A percentile compares a stretch with the other conserved stretches of the same genome.
These are phyloP conservation scores for Caenorhabditis sinica DNA, from an alignment of 2,888 invertebrate species.

Conservation along the genomic window DNA sequence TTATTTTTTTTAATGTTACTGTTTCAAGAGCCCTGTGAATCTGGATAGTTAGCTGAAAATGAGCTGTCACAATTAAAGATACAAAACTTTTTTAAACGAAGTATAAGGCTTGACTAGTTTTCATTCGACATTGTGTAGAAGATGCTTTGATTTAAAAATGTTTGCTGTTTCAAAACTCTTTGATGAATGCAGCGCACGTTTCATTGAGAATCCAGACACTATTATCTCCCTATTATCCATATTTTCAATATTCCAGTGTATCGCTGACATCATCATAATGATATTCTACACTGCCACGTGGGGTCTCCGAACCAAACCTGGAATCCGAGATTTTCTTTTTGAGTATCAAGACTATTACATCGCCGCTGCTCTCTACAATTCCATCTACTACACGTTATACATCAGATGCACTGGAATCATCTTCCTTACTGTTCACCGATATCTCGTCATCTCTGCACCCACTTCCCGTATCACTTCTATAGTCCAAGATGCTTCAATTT, in stretches of 20 bases:
- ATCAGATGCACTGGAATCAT: slow-evolving; percentile 61
- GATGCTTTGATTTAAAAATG: too few species aligned
- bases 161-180: too few species aligned
- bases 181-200: too few species aligned
- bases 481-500: slow-evolving; percentile 49
- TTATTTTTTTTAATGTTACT: too few species aligned
- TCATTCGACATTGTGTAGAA: too few species aligned
- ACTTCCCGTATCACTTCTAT: background rate
- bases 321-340: slow-evolving; percentile 27
- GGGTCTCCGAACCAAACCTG: slow-evolving; percentile 30
- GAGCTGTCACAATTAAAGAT: background rate
- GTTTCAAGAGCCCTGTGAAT: too few species aligned
- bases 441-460: slow-evolving; percentile 51
- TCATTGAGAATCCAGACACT: too few species aligned
- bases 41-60: too few species aligned
- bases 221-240: too few species aligned
- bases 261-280: slow-evolving; percentile 53
- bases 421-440: slow-evolving; percentile 58
- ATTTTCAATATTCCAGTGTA: slow-evolving; percentile 31
- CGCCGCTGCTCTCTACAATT: slow-evolving; percentile 47
- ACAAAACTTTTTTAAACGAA: too few species aligned
- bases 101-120: too few species aligned
- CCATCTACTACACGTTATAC: slow-evolving; percentile 57
- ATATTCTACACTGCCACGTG: slow-evolving; percentile 33
- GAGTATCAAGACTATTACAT: slow-evolving; percentile 43